Percentiles rank a stretch among this genome's conserved stretches.
These are phyloP conservation scores for Panorpa germanica DNA, from an alignment of 2,888 invertebrate genomes.

Conservation along the genomic window DNA sequence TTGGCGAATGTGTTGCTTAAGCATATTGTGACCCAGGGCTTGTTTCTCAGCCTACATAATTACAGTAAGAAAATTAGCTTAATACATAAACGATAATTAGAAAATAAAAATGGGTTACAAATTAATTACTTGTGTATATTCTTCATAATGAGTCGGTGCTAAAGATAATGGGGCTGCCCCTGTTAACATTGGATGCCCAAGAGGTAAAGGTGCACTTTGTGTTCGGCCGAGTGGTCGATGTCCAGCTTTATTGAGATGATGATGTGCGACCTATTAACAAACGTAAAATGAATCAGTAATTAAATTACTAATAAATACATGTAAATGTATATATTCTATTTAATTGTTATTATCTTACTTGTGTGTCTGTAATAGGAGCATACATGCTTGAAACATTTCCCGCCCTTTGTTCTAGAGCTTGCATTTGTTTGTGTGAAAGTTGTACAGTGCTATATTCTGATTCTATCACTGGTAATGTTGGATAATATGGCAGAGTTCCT, in stretches of 20 bases:
- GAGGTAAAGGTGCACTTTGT: slow-evolving; percentile 80
- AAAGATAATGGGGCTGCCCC: slow-evolving; percentile 24
- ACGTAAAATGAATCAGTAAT: background rate
- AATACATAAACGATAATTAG: background rate
- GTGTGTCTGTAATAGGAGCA: slow-evolving; percentile 44
- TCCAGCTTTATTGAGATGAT: slow-evolving; percentile 47
- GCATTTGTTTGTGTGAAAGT: slow-evolving; percentile 30
- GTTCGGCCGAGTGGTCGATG: slow-evolving; percentile 78
- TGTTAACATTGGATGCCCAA: slow-evolving; percentile 73
- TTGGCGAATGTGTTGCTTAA: slow-evolving; percentile 72
- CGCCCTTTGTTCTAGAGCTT: slow-evolving; percentile 33
- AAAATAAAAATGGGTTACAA: background rate
- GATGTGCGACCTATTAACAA: slow-evolving; percentile 30
- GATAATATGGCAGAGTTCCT: slow-evolving; percentile 51
- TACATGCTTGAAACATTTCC: no score
- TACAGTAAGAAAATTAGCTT: background rate
- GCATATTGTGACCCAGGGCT: slow-evolving; percentile 39
- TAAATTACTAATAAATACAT: slow-evolving; percentile 7
- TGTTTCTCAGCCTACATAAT: slow-evolving; percentile 27
- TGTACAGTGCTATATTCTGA: slow-evolving; percentile 20
- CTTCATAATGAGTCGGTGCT: slow-evolving; percentile 24
- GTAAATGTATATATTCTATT: slow-evolving; percentile 4
- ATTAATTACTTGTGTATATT: slow-evolving; percentile 21
- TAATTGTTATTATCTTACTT: slow-evolving; percentile 19
- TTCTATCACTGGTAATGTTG: slow-evolving; percentile 37